Evolutionary conservation across 2,113 vertebrate genomes (phyloP), one percentile per base, ranked within the genome.

Genomic region (Cinclus mexicanus): DNA sequence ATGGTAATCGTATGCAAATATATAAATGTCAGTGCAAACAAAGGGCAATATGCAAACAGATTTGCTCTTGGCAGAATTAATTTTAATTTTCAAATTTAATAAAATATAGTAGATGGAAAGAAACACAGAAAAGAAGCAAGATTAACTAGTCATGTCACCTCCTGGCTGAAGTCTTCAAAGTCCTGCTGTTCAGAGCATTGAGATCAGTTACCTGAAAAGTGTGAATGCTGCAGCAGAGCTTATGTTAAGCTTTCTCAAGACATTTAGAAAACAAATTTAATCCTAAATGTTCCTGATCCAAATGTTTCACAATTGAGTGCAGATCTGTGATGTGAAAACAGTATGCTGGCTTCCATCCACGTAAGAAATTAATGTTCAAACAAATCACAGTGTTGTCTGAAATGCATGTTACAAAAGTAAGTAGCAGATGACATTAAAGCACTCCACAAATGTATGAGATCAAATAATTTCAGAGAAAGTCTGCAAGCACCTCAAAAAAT

Each of bases 341-440:
- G 46, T 67, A 29, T 50, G 61, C 77, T 94, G 94, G 71, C 76
- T 95, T 93, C 94, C 71, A 77, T 84, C 82, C 67, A 94, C 78
- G 90, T 95, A 93, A 20, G 33, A 93, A 85, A 74, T 86, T 94
- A 89, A 95, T 65, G 63, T 93, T 87, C 50, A 90, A 97, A 95
- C 55, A 97, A 97, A 96, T 94, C 87, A 83, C 53, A 11, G n/a
- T 14, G 23, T 80, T 95, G 52, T 91, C 72, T 93, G 82, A 94
- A 96, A 76, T 60, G 42, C 57, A 77, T 74, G 50, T 70, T 94
- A 87, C 24, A 82, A 52, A 90, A 81, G 64, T 60, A 79, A 94
- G 68, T 72, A 76, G 67, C 90, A 96, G 50, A 82, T 61, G 72
- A 96, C 44, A 64, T 89, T 83, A 91, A 83, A 60, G 47, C 55